Conservation (phyloP, 2,888 invertebrate genomes). For the Achlya flavicornis region DNA sequence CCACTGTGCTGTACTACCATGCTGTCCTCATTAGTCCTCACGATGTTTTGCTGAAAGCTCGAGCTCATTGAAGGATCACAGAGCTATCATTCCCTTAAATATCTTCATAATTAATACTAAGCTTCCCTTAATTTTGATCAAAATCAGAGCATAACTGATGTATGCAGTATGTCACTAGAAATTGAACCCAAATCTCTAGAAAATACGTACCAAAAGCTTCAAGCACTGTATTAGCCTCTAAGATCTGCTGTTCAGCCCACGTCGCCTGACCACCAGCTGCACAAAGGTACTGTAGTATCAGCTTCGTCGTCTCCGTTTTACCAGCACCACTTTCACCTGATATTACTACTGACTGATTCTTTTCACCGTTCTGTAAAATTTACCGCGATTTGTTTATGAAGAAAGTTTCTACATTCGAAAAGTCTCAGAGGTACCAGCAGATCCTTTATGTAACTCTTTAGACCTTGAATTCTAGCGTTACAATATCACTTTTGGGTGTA, state of each 20-base stretch:
- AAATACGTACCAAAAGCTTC: constrained; percentile 92
- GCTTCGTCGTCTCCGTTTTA: constrained; percentile 96
- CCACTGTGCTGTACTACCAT: too few species aligned
- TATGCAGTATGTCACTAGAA: not conserved
- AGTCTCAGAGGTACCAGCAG: too few species aligned
- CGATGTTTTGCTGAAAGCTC: too few species aligned
- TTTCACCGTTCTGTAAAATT: constrained; percentile 70
- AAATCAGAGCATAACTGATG: too few species aligned
- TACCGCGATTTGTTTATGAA: not conserved
- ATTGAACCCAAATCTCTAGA: not conserved
- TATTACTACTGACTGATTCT: constrained; percentile 93
- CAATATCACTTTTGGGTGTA: too few species aligned
- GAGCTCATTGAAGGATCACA: too few species aligned
- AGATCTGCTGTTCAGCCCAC: constrained; percentile 98
- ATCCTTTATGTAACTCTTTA: too few species aligned
- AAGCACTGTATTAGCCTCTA: constrained; percentile 96
- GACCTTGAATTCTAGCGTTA: too few species aligned
- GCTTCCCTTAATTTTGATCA: not conserved
- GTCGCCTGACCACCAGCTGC: constrained; percentile 90
- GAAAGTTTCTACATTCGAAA: too few species aligned
- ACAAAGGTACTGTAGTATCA: constrained; percentile 95
- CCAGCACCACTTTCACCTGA: constrained; percentile 97
- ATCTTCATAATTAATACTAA: not conserved
- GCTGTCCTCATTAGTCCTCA: too few species aligned
- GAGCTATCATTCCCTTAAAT: too few species aligned